phyloP scores from a whole-genome alignment of 2,113 vertebrate genomes.

The Trogon surrucura region DNA sequence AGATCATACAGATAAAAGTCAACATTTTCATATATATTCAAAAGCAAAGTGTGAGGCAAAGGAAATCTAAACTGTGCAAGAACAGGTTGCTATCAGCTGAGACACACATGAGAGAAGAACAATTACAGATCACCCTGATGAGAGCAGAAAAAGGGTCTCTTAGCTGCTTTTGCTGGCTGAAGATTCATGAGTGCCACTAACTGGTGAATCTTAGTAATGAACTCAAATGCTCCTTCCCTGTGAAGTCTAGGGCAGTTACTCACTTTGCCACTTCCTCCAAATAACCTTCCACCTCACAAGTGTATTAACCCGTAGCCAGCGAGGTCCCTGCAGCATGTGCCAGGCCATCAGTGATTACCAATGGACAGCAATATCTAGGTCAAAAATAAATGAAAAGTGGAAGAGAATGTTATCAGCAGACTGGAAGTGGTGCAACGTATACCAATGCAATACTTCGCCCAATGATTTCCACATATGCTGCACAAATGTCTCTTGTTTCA shows the following conservation, averaged over 20 bases:
- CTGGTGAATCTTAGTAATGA: not conserved
- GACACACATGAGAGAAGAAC: not conserved
- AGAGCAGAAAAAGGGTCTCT: not conserved
- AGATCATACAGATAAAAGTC: not conserved
- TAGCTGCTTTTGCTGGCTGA: not conserved
- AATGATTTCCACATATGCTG: not conserved
- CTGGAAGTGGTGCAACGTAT: not conserved
- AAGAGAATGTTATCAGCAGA: not conserved
- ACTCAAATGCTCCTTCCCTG: not conserved
- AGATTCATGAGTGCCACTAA: slow-evolving; percentile 12
- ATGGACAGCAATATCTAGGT: not conserved
- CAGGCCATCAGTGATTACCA: not conserved
- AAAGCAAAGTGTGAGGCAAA: not conserved
- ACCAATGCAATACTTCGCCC: not conserved
- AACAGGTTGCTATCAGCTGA: not conserved
- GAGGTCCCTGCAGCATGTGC: not conserved
- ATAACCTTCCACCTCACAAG: not conserved
- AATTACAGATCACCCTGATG: not conserved
- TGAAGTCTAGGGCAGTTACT: not conserved
- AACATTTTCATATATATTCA: not conserved
- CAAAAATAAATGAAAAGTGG: not conserved
- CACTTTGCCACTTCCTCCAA: not conserved
- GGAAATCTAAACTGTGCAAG: not conserved
- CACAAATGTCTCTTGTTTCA: not conserved
- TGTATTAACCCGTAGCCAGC: not conserved